Percentiles rank a stretch among this genome's conserved stretches.
These are phyloP conservation scores for Harpagoxenus sublaevis DNA, from an alignment of 2,888 invertebrate genomes.

Conservation along the genomic window DNA sequence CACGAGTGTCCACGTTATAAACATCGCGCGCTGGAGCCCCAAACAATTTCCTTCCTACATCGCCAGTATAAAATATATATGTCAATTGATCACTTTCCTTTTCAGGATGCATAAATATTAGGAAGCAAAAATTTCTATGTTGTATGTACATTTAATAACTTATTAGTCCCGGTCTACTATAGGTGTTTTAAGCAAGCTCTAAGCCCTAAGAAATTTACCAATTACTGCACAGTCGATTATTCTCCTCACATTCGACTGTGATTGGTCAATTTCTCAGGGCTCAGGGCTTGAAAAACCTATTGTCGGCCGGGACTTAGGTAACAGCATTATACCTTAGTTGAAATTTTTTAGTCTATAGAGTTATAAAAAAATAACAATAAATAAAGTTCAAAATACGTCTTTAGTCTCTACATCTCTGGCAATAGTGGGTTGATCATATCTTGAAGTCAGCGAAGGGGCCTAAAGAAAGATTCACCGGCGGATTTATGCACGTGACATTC, in stretches of 20 bases:
- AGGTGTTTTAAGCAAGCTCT: no score
- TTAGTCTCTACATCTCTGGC: neutral
- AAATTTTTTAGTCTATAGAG: neutral
- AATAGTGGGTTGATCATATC: neutral
- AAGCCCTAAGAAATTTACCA: no score
- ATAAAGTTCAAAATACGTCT: neutral
- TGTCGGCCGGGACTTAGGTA: neutral
- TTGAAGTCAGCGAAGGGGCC: neutral
- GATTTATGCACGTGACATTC: conserved; percentile 31
- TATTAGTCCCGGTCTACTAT: no score
- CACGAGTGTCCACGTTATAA: conserved; percentile 4
- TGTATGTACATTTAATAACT: neutral
- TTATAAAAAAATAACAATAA: neutral
- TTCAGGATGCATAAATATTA: neutral
- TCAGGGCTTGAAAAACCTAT: neutral
- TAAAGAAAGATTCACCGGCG: conserved; percentile 17
- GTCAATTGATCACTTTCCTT: neutral
- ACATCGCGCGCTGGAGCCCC: neutral
- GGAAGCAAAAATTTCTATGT: neutral
- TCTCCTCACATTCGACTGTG: no score
- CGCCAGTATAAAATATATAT: neutral
- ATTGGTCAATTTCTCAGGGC: no score
- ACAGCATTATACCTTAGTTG: neutral
- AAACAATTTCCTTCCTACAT: conserved; percentile 19
- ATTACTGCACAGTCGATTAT: no score